Percentiles rank a stretch among this genome's conserved stretches.
phyloP scores from a whole-genome alignment of 1,140 invertebrate species.

The Melipona quadrifasciata region DNA sequence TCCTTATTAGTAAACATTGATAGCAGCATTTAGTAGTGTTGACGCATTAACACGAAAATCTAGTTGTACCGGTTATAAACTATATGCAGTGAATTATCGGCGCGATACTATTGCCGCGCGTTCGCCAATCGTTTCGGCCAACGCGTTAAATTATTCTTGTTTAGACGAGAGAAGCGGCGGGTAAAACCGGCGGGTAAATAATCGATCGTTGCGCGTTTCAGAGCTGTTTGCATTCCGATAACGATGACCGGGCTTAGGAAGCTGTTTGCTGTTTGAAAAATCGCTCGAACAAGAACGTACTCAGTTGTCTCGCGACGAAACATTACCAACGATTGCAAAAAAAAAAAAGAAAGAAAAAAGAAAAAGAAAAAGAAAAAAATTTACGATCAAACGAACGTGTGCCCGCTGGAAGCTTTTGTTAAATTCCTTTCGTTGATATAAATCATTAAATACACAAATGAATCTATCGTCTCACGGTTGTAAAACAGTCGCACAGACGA shows the following conservation, averaged over 20 bases:
- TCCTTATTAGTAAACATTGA: constrained; percentile 65
- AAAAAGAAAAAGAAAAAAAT: no score
- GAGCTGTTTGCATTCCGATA: not conserved
- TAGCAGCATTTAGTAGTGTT: constrained; percentile 47
- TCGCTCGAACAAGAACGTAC: not conserved
- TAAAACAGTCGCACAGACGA: not conserved
- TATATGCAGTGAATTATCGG: not conserved
- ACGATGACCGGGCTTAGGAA: not conserved
- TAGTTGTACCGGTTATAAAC: constrained; percentile 21
- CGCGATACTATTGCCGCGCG: not conserved
- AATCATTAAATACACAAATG: not conserved
- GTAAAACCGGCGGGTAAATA: not conserved
- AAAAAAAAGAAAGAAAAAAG: no score
- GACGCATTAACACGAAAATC: constrained; percentile 37
- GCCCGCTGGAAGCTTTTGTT: not conserved
- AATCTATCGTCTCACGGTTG: not conserved
- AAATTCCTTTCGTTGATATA: not conserved
- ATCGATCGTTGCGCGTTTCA: not conserved
- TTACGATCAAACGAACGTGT: no score
- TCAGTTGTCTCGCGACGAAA: not conserved
- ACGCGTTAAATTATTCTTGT: constrained; percentile 21
- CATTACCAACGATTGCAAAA: no score
- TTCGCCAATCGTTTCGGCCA: not conserved
- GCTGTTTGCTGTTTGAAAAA: not conserved
- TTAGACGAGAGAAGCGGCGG: not conserved